These are phyloP conservation scores for Bufotes viridis DNA, from an alignment of 2,797 vertebrate genomes.

Conservation along the genomic window DNA sequence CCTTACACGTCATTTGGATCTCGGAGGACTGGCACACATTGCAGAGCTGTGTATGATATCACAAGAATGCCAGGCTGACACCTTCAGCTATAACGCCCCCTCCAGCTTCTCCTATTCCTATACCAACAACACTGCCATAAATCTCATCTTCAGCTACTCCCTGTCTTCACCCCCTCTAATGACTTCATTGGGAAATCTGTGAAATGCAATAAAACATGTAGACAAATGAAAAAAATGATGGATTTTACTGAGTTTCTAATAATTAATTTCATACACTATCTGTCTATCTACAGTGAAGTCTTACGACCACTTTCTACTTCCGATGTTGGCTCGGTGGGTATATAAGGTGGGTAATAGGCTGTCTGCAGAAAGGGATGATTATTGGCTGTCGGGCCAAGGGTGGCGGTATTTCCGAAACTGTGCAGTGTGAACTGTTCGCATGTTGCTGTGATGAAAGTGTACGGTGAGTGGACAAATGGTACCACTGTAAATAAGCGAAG, in stretches of 20 bases:
- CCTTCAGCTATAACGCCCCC: not conserved
- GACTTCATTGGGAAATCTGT: not conserved
- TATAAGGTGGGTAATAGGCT: too few relatives aligned
- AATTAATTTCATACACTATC: too few relatives aligned
- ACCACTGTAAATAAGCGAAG: too few relatives aligned
- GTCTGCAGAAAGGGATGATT: too few relatives aligned
- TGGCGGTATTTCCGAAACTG: too few relatives aligned
- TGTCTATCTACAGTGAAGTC: too few relatives aligned
- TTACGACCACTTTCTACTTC: too few relatives aligned
- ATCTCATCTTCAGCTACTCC: not conserved
- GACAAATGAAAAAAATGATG: not conserved
- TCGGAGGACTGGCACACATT: not conserved
- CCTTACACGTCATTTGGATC: not conserved
- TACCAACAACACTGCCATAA: constrained; percentile 38
- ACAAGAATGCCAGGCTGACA: constrained; percentile 22
- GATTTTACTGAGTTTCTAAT: not conserved
- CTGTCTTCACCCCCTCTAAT: not conserved
- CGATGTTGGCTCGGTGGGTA: too few relatives aligned
- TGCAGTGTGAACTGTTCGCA: too few relatives aligned
- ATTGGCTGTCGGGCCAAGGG: too few relatives aligned
- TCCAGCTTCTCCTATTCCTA: constrained; percentile 32
- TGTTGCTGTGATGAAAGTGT: too few relatives aligned
- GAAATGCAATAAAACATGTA: not conserved
- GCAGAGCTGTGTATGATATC: constrained; percentile 15
- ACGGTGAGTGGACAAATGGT: too few relatives aligned